Evolutionary conservation across 2,797 vertebrate genomes (phyloP).

Genomic region (Chelmon rostratus): DNA sequence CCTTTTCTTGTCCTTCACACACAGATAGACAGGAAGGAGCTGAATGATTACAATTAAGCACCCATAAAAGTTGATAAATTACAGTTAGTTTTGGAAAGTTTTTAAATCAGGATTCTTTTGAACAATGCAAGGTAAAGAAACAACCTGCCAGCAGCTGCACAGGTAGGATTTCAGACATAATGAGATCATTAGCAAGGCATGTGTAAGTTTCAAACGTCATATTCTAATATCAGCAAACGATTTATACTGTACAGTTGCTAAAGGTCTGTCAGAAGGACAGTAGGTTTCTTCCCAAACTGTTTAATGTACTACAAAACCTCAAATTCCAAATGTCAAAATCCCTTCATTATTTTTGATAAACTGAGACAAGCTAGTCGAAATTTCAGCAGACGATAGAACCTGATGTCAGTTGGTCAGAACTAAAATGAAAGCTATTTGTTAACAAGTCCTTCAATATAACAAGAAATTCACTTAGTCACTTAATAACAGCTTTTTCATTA

Average conservation of each 20-base stretch:
- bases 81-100: slow-evolving; percentile 4
- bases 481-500: neutral
- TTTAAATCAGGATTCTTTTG: neutral
- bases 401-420: neutral
- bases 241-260: neutral
- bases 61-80: slow-evolving; percentile 7
- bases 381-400: neutral
- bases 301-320: neutral
- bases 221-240: neutral
- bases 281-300: neutral
- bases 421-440: neutral
- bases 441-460: neutral
- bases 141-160: neutral
- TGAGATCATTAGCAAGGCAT: neutral
- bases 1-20: slow-evolving; percentile 16
- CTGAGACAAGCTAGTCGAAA: neutral
- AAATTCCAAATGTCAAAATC: slow-evolving; percentile 6
- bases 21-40: slow-evolving; percentile 16
- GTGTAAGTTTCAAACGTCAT: neutral
- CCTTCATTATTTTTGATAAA: neutral
- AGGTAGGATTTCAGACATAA: neutral
- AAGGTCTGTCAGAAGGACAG: neutral
- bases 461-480: neutral
- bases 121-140: neutral
- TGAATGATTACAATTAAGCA: slow-evolving; percentile 1